phyloP scores from a whole-genome alignment of 2,888 invertebrate species.

The Andrena marginata region DNA sequence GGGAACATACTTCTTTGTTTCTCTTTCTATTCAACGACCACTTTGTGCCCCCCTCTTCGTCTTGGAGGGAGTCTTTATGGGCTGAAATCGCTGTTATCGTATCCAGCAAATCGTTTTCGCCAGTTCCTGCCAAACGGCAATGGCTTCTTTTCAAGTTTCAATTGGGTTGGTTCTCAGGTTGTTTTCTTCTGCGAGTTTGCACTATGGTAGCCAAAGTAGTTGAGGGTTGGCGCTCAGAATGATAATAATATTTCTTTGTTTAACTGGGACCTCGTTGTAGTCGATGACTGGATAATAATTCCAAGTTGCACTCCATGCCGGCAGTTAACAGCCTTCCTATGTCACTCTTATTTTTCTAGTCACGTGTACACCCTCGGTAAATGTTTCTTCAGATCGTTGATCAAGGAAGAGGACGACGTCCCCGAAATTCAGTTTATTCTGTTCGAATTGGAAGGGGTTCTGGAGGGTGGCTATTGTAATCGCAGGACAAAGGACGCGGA shows the following conservation, averaged over 20 bases:
- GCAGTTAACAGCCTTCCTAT: conserved; percentile 2
- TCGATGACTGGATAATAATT: neutral
- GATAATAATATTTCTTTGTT: neutral
- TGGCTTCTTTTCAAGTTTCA: conserved; percentile 6
- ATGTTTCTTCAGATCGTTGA: conserved; percentile 17
- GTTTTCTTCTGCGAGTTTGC: neutral
- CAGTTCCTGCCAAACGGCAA: neutral
- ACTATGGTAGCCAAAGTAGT: neutral
- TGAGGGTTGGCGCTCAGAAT: neutral
- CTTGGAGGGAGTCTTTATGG: neutral
- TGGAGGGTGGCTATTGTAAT: conserved; percentile 32
- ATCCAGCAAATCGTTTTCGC: conserved; percentile 1
- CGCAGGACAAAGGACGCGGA: conserved; percentile 44
- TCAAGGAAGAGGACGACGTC: conserved; percentile 27
- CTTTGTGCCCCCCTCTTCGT: neutral
- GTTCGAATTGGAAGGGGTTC: conserved; percentile 28
- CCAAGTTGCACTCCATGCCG: neutral
- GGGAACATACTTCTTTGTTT: conserved; percentile 27
- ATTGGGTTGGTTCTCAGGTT: neutral
- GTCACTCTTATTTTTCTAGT: neutral
- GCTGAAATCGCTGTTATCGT: conserved; percentile 19
- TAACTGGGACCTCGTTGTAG: no score
- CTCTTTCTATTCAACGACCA: neutral
- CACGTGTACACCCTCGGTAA: conserved; percentile 24
- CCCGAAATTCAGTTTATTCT: conserved; percentile 47